A percentile compares a stretch with the other conserved stretches of the same genome.
phyloP scores from a whole-genome alignment of 2,113 vertebrate genomes.

The Labeo rohita region DNA sequence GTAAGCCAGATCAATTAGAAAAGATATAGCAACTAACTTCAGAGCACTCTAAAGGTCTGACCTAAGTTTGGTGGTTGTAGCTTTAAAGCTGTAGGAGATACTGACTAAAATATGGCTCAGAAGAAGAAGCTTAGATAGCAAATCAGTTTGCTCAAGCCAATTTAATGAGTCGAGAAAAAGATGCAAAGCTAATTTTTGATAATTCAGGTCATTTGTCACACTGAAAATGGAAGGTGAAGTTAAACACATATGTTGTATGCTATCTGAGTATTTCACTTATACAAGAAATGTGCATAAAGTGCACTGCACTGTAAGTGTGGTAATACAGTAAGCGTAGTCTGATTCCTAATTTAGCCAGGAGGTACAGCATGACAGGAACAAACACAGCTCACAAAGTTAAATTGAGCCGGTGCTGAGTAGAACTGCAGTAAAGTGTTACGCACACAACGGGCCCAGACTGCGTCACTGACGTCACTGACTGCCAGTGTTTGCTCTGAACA shows the following conservation, averaged over 20 bases:
- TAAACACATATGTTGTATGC: not conserved
- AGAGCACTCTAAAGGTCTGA: too few species aligned
- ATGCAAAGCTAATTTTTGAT: not conserved
- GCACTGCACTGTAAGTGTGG: not conserved
- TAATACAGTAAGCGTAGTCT: not conserved
- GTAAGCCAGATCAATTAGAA: too few species aligned
- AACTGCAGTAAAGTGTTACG: not conserved
- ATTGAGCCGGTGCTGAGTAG: not conserved
- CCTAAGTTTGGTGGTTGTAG: too few species aligned
- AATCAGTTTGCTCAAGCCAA: too few species aligned
- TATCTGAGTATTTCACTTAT: not conserved
- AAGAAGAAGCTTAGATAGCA: too few species aligned
- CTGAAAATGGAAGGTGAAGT: too few species aligned
- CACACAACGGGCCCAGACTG: not conserved
- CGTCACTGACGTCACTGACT: constrained; percentile 38
- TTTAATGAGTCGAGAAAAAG: not conserved
- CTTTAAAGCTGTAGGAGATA: too few species aligned
- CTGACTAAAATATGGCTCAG: too few species aligned
- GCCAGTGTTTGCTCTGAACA: constrained; percentile 30
- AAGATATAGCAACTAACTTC: too few species aligned
- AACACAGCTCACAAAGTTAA: not conserved
- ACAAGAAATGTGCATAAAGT: not conserved
- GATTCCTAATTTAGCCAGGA: not conserved
- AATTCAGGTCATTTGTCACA: not conserved
- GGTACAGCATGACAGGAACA: not conserved